Evolutionary conservation across 2,797 vertebrate genomes (phyloP), one percentile per base, ranked within the genome.

Genomic region (Pagetopsis macropterus): DNA sequence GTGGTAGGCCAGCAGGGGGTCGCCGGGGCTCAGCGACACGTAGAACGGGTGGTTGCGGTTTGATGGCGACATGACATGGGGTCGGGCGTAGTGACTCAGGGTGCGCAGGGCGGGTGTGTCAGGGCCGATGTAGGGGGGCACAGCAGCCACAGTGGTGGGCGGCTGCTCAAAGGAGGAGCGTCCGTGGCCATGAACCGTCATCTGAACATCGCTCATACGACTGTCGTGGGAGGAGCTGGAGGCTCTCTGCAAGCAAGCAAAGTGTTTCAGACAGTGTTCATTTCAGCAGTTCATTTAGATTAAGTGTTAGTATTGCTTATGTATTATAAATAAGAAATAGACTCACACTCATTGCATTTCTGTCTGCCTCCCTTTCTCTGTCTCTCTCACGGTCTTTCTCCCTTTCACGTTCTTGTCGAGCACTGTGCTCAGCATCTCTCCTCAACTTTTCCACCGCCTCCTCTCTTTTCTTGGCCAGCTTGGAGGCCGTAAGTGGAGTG

Each of bases 11-110:
- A 99, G 91, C 69, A 99, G 89, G 1, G 97, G 97, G 79, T 99
- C 98, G 0, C 97, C 94, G 15, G 97, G 97, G 77, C 96, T 97
- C 65, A 99, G 94, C 1, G 96, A 97, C 78, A 98, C 96, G 4
- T 99, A 99, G 94, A 99, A 99, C 27, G 97, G 97, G 71, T 99
- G 98, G 87, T 96, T 98, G 79, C 98, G 97, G 91, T 97, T 98
- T 79, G 91, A 95, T 45, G 98, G 98, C 0, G 98, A 99, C 96
- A 99, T 98, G 91, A 99, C 98, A 0, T 99, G 98, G 0, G 98
- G 98, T 15, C 98, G 95, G 4, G 98, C 98, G 0, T 99, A 99
- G 91, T 99, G 97, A 73, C 98, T 99, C 60, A 99, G 95, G 8
- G 98, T 99, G 87, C 98, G 97, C 55, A 99, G 89, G 2, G 98